Evolutionary conservation across 2,888 invertebrate genomes (phyloP), one percentile per base, ranked within the genome.

Genomic region (Colostygia pectinataria): DNA sequence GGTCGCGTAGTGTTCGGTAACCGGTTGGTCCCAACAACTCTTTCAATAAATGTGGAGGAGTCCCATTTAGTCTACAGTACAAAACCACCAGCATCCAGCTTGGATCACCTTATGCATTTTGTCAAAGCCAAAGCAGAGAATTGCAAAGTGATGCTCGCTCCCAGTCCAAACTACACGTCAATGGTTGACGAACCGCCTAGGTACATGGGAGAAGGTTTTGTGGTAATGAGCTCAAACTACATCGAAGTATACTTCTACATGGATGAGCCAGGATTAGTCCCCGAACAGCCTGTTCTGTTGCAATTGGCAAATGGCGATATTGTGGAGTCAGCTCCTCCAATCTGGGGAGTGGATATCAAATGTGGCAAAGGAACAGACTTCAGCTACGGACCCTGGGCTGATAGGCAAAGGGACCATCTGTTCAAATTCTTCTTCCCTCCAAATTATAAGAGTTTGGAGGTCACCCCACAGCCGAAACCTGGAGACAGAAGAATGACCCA

Each of bases 351-450:
- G 8, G 98, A 98, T 77, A 95, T 98, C 43, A 98, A 98, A 80
- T 97, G 98, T 75, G 96, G 98, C 0, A 98, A 98, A 84, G 98
- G 97, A 57, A 97, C 97, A 1, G 97, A 98, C 74, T 97, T 99
- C 68, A 98, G 98, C 80, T 99, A 99, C 74, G 99, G 99, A 0
- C 99, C 99, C 0, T 99, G 99, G 99, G 99, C 99, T 2, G 99
- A 99, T 77, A 92, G 98, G 39, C 99, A 99, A 78, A 93, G 99
- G 57, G 98, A 98, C 75, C 95, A 97, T 81, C 90, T 99, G 23
- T 99, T 97, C 84, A 97, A 95, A 83, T 98, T 99, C 82, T 99
- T 99, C 88, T 99, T 96, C 76, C 99, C 98, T 4, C 94, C 95
- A 57, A 95, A 96, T 77, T 97, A 94, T 83, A 93, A 95, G 71